A percentile compares a stretch with the other conserved stretches of the same genome.
phyloP scores from a whole-genome alignment of 2,888 invertebrate genomes.

The Drosophila colorata region DNA sequence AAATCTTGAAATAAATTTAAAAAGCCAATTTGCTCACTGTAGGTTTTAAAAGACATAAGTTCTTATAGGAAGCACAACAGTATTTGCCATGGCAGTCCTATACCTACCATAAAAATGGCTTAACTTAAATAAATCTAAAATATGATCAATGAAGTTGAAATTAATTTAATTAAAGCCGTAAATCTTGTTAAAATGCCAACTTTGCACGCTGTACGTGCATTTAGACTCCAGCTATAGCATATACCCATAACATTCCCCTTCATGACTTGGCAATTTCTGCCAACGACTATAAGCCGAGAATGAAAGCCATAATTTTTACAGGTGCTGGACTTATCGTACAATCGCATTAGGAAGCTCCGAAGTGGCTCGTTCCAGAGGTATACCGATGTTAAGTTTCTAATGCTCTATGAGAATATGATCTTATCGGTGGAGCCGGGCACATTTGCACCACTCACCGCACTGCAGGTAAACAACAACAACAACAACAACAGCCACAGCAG shows the following conservation, averaged over 20 bases:
- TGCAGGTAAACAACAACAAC: slow-evolving; percentile 76
- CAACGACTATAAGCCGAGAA: slow-evolving; percentile 15
- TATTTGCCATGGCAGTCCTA: background rate
- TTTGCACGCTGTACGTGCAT: background rate
- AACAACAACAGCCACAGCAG: slow-evolving; percentile 8
- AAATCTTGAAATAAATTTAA: too few relatives aligned
- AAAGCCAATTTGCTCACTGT: too few relatives aligned
- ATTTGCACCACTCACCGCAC: slow-evolving; percentile 80
- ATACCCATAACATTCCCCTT: background rate
- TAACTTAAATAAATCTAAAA: too few relatives aligned
- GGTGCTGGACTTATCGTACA: slow-evolving; percentile 84
- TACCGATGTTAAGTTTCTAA: slow-evolving; percentile 80
- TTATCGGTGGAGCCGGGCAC: slow-evolving; percentile 84
- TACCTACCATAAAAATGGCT: background rate
- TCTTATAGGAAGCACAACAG: too few relatives aligned
- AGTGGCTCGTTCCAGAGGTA: slow-evolving; percentile 83
- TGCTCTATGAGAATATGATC: slow-evolving; percentile 85
- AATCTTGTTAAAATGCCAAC: background rate
- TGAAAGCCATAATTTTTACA: slow-evolving; percentile 56
- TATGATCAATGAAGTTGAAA: background rate
- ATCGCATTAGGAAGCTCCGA: slow-evolving; percentile 84
- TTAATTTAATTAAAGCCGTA: background rate
- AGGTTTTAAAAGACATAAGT: too few relatives aligned
- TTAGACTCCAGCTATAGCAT: background rate
- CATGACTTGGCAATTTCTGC: slow-evolving; percentile 34